These are phyloP conservation scores for Hylaeus volcanicus DNA, from an alignment of 1,140 invertebrate genomes.

Conservation along the genomic window DNA sequence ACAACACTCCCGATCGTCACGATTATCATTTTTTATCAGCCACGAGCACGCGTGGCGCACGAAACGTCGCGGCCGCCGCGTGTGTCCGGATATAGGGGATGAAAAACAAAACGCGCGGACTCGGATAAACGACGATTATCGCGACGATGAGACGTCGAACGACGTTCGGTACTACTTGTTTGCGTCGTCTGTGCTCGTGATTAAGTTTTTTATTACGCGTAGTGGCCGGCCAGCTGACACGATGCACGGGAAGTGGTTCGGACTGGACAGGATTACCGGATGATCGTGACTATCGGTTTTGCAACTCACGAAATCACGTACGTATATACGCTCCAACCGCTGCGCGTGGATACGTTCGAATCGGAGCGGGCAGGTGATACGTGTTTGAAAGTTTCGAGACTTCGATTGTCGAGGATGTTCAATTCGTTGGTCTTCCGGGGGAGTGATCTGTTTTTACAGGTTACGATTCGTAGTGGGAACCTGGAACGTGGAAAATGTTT, in stretches of 20 bases:
- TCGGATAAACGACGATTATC: not conserved
- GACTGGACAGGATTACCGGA: slow-evolving; percentile 29
- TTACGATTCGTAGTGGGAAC: too few species aligned
- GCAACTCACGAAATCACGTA: slow-evolving; percentile 10
- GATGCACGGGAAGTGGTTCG: slow-evolving; percentile 19
- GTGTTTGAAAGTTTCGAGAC: too few species aligned
- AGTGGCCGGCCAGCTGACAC: slow-evolving; percentile 19
- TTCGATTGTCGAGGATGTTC: too few species aligned
- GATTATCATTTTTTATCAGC: not conserved
- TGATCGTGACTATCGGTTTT: slow-evolving; percentile 12
- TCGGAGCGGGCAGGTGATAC: too few species aligned
- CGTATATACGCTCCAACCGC: not conserved
- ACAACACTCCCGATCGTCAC: slow-evolving; percentile 18
- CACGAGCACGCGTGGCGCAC: not conserved
- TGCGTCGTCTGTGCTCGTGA: not conserved
- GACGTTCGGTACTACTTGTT: slow-evolving; percentile 13
- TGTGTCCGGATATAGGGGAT: not conserved
- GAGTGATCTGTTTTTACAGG: too few species aligned
- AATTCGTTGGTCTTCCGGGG: too few species aligned
- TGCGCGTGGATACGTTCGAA: too few species aligned
- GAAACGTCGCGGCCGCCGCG: not conserved
- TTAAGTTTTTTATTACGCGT: not conserved
- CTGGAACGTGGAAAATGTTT: too few species aligned
- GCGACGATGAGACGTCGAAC: not conserved
- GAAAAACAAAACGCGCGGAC: not conserved